phyloP scores from a whole-genome alignment of 2,113 vertebrate genomes.

The Mus pahari region DNA sequence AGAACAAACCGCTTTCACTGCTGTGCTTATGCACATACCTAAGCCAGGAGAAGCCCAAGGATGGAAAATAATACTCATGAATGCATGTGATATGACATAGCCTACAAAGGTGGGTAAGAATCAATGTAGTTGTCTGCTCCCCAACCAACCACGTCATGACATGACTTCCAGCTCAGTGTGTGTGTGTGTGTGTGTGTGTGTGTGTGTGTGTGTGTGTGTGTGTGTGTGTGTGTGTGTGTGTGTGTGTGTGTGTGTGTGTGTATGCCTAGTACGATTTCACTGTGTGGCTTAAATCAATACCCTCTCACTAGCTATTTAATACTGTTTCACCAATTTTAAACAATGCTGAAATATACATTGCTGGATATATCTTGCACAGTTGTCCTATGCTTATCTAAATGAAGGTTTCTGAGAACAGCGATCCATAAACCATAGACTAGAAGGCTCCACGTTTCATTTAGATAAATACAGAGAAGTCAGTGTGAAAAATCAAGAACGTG shows the following conservation, averaged over 20 bases:
- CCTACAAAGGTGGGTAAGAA: slow-evolving; percentile 22
- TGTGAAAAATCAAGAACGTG: neutral
- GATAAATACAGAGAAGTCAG: neutral
- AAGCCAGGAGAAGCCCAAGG: slow-evolving; percentile 6
- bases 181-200: no score
- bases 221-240: no score
- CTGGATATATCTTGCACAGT: neutral
- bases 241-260: no score
- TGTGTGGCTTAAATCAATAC: neutral
- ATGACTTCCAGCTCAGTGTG: neutral
- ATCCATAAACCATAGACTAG: neutral
- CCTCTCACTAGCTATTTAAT: neutral
- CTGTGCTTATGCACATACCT: neutral
- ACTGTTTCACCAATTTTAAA: neutral
- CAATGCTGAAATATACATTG: slow-evolving; percentile 3
- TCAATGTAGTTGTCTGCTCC: neutral
- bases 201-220: no score
- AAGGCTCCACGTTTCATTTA: neutral
- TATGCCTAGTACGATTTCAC: neutral
- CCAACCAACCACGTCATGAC: neutral
- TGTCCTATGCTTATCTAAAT: neutral
- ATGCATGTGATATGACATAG: neutral
- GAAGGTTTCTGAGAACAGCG: neutral
- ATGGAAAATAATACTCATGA: neutral
- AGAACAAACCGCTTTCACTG: neutral